phyloP scores from a whole-genome alignment of 1,140 invertebrate species.

The Lineus longissimus region DNA sequence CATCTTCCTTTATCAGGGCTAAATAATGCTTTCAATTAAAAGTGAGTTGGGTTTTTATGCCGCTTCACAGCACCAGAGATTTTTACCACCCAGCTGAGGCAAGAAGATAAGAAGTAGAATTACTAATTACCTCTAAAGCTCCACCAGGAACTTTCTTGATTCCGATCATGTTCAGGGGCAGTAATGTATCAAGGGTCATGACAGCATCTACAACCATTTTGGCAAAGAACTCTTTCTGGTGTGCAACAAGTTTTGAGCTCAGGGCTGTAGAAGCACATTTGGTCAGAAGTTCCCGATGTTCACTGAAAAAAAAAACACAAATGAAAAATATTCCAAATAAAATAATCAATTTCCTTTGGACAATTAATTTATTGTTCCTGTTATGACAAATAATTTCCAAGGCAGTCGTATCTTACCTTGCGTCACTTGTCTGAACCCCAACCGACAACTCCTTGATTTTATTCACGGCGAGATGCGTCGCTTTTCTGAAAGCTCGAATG shows the following conservation, averaged over 20 bases:
- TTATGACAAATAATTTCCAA: too few relatives aligned
- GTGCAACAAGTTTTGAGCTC: slow-evolving; percentile 93
- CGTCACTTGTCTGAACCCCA: slow-evolving; percentile 59
- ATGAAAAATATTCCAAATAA: too few relatives aligned
- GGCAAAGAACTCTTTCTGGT: slow-evolving; percentile 93
- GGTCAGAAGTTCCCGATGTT: slow-evolving; percentile 73
- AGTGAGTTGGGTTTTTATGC: too few relatives aligned
- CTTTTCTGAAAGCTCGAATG: slow-evolving; percentile 80
- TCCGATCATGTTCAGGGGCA: slow-evolving; percentile 97
- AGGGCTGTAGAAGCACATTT: slow-evolving; percentile 96
- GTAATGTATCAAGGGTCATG: slow-evolving; percentile 82
- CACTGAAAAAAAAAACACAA: slow-evolving; percentile 37
- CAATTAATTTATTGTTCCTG: too few relatives aligned
- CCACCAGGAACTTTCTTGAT: slow-evolving; percentile 98
- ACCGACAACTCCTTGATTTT: slow-evolving; percentile 84
- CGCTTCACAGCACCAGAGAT: too few relatives aligned
- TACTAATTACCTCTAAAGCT: slow-evolving; percentile 68
- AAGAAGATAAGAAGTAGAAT: slow-evolving; percentile 16
- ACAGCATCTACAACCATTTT: slow-evolving; percentile 98
- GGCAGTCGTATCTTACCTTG: slow-evolving; percentile 52
- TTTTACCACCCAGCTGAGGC: too few relatives aligned
- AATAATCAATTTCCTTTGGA: too few relatives aligned
- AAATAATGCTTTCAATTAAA: too few relatives aligned
- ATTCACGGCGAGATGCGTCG: slow-evolving; percentile 71
- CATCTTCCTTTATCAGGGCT: too few relatives aligned